phyloP scores from a whole-genome alignment of 2,888 invertebrate species.

The Rutpela maculata region DNA sequence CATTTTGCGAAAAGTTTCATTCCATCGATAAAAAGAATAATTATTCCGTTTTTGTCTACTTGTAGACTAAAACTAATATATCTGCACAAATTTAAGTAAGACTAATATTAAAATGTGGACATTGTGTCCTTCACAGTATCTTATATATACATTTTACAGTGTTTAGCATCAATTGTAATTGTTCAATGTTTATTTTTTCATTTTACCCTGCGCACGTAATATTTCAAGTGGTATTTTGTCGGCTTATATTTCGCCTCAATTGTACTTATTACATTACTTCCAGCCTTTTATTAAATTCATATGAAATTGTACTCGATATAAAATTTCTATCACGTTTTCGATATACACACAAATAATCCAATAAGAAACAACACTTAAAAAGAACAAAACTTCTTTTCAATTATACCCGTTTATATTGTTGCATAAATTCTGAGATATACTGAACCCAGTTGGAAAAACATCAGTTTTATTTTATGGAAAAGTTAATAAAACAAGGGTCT shows the following conservation, averaged over 20 bases:
- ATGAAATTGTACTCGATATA: constrained; percentile 9
- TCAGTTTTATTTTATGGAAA: background rate
- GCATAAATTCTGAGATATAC: background rate
- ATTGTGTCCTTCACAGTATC: too few relatives aligned
- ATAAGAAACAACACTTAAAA: constrained; percentile 29
- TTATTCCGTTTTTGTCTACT: too few relatives aligned
- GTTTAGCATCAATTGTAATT: background rate
- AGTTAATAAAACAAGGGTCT: background rate
- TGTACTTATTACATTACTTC: background rate
- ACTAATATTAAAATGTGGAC: too few relatives aligned
- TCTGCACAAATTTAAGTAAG: too few relatives aligned
- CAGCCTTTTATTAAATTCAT: constrained; percentile 19
- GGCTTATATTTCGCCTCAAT: background rate
- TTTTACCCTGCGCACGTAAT: background rate
- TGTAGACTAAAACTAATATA: too few relatives aligned
- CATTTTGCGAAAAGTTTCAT: too few relatives aligned
- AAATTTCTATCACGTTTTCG: constrained; percentile 28
- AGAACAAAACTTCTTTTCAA: constrained; percentile 16
- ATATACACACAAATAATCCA: constrained; percentile 30
- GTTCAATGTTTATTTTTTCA: background rate
- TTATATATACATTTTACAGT: too few relatives aligned
- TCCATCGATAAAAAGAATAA: too few relatives aligned
- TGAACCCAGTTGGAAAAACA: background rate
- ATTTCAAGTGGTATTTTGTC: background rate
- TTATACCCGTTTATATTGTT: constrained; percentile 11